A percentile compares a stretch with the other conserved stretches of the same genome.
phyloP scores from a whole-genome alignment of 2,888 invertebrate species.

The Stenotaenia linearis region DNA sequence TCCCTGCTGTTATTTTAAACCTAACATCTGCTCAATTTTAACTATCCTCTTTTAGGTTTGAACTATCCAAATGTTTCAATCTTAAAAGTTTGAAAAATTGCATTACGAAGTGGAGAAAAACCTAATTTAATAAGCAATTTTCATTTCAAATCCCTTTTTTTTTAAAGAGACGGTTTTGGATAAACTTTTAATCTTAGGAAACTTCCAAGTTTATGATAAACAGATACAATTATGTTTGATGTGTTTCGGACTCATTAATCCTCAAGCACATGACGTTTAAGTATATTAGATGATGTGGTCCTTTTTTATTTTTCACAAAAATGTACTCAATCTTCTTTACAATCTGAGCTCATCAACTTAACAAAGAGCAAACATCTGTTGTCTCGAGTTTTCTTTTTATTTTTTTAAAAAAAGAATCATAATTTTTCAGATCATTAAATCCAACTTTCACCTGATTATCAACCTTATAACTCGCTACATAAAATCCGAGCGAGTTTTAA shows the following conservation, averaged over 20 bases:
- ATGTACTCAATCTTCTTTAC: background rate
- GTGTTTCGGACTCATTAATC: constrained; percentile 10
- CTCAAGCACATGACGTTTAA: background rate
- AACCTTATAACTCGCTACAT: background rate
- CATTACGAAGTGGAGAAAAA: background rate
- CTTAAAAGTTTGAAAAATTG: background rate
- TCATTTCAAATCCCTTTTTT: too few relatives aligned
- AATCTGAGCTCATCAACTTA: background rate
- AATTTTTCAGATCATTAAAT: background rate
- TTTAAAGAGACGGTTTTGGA: too few relatives aligned
- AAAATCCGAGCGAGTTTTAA: background rate
- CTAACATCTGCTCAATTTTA: background rate
- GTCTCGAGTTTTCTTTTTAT: background rate
- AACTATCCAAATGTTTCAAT: background rate
- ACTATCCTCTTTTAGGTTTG: background rate
- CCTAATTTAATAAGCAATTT: too few relatives aligned
- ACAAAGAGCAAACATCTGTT: background rate
- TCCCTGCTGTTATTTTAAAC: constrained; percentile 17
- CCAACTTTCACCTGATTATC: background rate
- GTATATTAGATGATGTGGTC: background rate
- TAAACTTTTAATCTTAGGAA: background rate
- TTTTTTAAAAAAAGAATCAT: background rate
- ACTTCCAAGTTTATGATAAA: background rate
- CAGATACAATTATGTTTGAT: constrained; percentile 8
- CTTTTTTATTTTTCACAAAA: background rate